Percentiles rank a stretch among this genome's conserved stretches.
Evolutionary conservation across 2,113 vertebrate genomes (phyloP).

Genomic region (Cryptotis parvus): DNA sequence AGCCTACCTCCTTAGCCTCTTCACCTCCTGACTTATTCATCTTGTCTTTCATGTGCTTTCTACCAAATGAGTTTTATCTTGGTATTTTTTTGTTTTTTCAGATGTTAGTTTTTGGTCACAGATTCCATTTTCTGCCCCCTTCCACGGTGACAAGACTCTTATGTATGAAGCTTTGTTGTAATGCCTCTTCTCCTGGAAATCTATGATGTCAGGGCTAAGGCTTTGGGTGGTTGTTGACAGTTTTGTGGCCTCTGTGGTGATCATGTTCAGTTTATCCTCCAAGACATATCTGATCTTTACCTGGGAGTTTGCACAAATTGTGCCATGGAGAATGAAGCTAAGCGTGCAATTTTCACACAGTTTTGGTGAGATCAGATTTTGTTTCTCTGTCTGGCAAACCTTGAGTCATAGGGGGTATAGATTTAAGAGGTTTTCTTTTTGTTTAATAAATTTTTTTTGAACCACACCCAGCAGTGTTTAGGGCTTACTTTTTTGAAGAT

Average conservation of each 20-base stretch:
- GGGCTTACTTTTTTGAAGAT: too few species aligned
- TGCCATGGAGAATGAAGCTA: background rate
- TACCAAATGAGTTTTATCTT: background rate
- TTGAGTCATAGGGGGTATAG: background rate
- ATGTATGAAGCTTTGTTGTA: background rate
- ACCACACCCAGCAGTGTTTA: too few species aligned
- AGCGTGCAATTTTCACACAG: background rate
- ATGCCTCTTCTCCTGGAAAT: background rate
- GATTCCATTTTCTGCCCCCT: conserved; percentile 6
- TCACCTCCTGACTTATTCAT: background rate
- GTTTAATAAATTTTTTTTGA: too few species aligned
- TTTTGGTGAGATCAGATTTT: background rate
- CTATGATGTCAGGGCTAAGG: background rate
- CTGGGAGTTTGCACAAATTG: background rate
- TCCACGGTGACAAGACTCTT: background rate
- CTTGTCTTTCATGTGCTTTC: background rate
- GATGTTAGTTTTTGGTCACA: conserved; percentile 11
- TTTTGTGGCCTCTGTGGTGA: background rate
- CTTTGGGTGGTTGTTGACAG: background rate
- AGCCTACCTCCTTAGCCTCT: background rate
- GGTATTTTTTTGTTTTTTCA: too few species aligned
- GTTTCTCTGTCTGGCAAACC: conserved; percentile 3
- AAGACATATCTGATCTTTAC: background rate
- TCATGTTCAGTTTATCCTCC: background rate
- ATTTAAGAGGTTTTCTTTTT: background rate